Conservation (phyloP, 2,888 invertebrate genomes). For the Andrena chrysosceles region DNA sequence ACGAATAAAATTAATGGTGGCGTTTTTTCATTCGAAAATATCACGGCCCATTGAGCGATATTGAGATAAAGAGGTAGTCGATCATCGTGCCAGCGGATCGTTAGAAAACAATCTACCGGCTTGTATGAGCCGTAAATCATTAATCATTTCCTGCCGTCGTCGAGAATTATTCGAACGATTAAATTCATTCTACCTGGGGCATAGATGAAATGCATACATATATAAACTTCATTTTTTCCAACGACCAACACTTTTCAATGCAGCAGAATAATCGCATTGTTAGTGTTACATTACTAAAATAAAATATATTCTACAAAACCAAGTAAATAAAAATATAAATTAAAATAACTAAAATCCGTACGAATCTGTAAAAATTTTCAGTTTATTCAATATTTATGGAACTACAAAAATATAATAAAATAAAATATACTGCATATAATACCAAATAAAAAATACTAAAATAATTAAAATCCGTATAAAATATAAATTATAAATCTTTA, state of each 20-base stretch:
- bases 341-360: too few species aligned
- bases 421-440: too few species aligned
- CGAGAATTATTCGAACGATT: conserved; percentile 59
- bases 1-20: conserved; percentile 39
- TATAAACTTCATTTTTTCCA: too few species aligned
- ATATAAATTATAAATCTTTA: too few species aligned
- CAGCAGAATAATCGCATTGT: not conserved
- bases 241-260: too few species aligned
- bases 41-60: conserved; percentile 53
- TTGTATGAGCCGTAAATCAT: conserved; percentile 53
- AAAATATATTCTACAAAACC: too few species aligned
- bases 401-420: too few species aligned
- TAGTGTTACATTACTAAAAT: not conserved
- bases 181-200: conserved; percentile 42
- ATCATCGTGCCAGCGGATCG: conserved; percentile 53
- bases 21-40: conserved; percentile 36
- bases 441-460: too few species aligned
- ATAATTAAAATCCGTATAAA: too few species aligned
- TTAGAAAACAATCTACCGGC: conserved; percentile 56
- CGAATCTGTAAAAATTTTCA: too few species aligned
- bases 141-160: conserved; percentile 54
- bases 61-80: conserved; percentile 49
- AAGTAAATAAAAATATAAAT: too few species aligned
- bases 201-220: conserved; percentile 5
- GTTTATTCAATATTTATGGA: too few species aligned